These are phyloP conservation scores for Polypedilum pembai DNA, from an alignment of 1,140 invertebrate genomes.

Conservation along the genomic window DNA sequence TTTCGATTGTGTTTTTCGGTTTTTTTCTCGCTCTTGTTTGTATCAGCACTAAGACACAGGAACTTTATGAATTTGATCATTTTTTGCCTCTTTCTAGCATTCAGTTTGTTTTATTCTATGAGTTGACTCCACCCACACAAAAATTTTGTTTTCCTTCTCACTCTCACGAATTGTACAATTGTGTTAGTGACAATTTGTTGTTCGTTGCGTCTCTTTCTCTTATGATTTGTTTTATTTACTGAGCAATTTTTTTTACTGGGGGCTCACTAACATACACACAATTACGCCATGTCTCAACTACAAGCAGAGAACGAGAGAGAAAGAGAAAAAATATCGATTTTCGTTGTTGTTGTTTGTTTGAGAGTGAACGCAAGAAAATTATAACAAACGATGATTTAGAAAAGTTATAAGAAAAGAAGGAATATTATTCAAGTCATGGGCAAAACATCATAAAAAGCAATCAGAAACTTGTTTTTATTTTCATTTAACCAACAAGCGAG, in stretches of 20 bases:
- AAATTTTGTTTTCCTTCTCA: too few species aligned
- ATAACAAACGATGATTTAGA: background rate
- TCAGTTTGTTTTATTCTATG: too few species aligned
- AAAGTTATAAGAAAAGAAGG: too few species aligned
- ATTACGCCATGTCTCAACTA: background rate
- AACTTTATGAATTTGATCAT: too few species aligned
- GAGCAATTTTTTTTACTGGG: background rate
- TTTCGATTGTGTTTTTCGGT: background rate
- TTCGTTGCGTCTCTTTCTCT: background rate
- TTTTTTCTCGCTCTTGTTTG: background rate
- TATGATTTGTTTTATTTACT: background rate
- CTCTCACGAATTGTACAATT: too few species aligned
- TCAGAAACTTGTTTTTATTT: constrained; percentile 22
- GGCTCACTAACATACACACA: background rate
- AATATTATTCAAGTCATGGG: constrained; percentile 20
- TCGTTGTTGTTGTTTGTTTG: background rate
- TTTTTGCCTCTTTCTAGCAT: too few species aligned
- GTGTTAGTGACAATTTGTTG: too few species aligned
- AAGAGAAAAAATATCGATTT: background rate
- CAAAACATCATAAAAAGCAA: constrained; percentile 27
- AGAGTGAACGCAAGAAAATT: background rate
- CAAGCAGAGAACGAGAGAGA: background rate
- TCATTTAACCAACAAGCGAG: too few species aligned
- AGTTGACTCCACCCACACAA: too few species aligned
- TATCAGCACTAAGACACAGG: background rate